phyloP scores from a whole-genome alignment of 2,888 invertebrate species.

The Mythimna lalbum region DNA sequence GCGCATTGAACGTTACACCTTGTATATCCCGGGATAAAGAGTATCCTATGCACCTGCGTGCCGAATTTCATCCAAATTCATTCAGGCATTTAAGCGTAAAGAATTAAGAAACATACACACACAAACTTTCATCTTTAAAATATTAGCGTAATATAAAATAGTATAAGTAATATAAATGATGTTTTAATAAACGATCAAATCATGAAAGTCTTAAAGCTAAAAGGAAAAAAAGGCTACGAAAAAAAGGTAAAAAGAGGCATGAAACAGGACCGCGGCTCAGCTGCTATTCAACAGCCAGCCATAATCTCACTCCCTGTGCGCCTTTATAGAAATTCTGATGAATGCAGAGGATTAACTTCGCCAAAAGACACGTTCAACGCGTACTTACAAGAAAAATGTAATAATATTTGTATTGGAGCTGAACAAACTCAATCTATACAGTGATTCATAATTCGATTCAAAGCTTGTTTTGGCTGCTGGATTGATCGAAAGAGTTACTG shows the following conservation, averaged over 20 bases:
- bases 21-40: too few relatives aligned
- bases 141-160: background rate
- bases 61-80: too few relatives aligned
- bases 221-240: slow-evolving; percentile 59
- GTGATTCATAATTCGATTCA: background rate
- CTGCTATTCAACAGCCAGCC: slow-evolving; percentile 68
- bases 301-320: slow-evolving; percentile 66
- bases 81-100: too few relatives aligned
- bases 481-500: too few relatives aligned
- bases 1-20: too few relatives aligned
- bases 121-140: too few relatives aligned
- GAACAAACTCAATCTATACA: slow-evolving; percentile 51
- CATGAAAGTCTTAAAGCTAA: slow-evolving; percentile 50
- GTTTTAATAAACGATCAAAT: slow-evolving; percentile 39
- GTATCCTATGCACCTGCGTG: too few relatives aligned
- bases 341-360: slow-evolving; percentile 71
- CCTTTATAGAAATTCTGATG: slow-evolving; percentile 67
- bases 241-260: slow-evolving; percentile 64
- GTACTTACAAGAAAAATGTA: slow-evolving; percentile 54
- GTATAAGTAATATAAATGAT: too few relatives aligned
- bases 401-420: slow-evolving; percentile 58
- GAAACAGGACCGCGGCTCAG: slow-evolving; percentile 54
- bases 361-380: slow-evolving; percentile 60
- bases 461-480: background rate
- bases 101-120: too few relatives aligned